Base-by-base conservation (phyloP, 2,797 vertebrate genomes). In the Rhadinocentrus ornatus region DNA sequence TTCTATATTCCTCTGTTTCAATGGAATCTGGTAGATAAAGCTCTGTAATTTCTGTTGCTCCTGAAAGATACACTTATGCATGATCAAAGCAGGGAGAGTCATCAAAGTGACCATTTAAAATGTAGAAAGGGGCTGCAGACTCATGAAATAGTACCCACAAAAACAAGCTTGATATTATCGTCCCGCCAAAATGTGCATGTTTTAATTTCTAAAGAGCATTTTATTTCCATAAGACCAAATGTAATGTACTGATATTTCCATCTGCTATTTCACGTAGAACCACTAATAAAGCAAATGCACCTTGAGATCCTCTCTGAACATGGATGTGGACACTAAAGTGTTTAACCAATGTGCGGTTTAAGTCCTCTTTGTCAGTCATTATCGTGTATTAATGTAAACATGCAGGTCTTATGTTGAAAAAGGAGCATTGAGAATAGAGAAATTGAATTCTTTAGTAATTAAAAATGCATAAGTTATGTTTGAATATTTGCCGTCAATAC, bases 71-170 rank as follows among this genome's bases (percentile, higher is more conserved):
- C 86, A 83, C 71, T 88, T 89, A 88, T 90, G 89, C 86, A 92
- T 90, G 85, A 91, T 75, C 78, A 79, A 76, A 84, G 71, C 55
- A 79, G 69, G 80, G 60, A 73, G 66, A 76, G 77, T 85, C 73
- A 81, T 90, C 88, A 90, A 86, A 91, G 85, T 92, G 89, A 89
- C 88, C 84, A 82, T 84, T 88, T 91, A 86, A 92, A 89, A 88
- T 91, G 88, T 86, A 84, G 85, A 88, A 83, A 86, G 83, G 37
- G 37, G 66, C 81, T 78, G 71, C 73, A 68, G 61, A 84, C 73
- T 83, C 67, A 83, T 85, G 83, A 87, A 84, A 80, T 82, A 88
- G 81, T 84, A 78, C 62, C 56, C 31, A 46, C 65, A 78, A 89
- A 84, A 90, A 75, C 70, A 84, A 83, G 79, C 63, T 34, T 58